Conservation (phyloP, 2,113 vertebrate genomes). For the Bos taurus region ARS-UCD2.0 NC_037333.1:66555001-66555500, state of each 20-base stretch:
- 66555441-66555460: neutral
- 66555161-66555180: neutral
- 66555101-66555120: neutral
- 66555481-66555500: neutral
- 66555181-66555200: neutral
- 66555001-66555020: neutral
- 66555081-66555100: neutral
- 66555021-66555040: neutral
- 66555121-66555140: neutral
- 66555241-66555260: neutral
- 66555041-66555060: neutral
- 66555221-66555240: neutral
- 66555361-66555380: neutral
- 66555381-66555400: neutral
- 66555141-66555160: neutral
- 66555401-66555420: neutral
- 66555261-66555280: neutral
- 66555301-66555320: neutral
- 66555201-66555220: neutral
- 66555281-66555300: neutral
- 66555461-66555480: neutral
- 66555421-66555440: neutral
- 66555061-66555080: neutral
- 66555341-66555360: neutral
- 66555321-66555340: neutral